Percentiles rank a stretch among this genome's conserved stretches.
Conservation (phyloP, 2,888 invertebrate genomes). For the Omphaloscelis lunosa region DNA sequence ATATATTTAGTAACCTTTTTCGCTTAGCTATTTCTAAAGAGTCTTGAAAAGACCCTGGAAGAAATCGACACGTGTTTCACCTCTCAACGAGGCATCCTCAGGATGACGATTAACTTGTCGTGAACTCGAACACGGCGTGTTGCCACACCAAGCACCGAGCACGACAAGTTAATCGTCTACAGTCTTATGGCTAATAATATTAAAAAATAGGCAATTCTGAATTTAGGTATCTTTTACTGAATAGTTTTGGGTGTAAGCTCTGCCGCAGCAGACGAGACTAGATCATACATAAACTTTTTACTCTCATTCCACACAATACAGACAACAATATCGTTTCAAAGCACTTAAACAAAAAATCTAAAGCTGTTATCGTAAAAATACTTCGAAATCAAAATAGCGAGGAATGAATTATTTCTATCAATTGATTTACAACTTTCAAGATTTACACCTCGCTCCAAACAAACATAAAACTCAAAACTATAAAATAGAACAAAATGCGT, state of each 20-base stretch:
- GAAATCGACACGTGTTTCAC: no score
- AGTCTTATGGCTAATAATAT: background rate
- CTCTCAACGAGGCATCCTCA: no score
- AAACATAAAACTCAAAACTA: constrained; percentile 58
- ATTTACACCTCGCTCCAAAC: constrained; percentile 57
- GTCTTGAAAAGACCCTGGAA: no score
- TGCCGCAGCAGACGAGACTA: background rate
- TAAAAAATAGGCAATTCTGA: background rate
- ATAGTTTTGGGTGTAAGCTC: background rate
- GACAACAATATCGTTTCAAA: constrained; percentile 36
- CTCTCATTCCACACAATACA: background rate
- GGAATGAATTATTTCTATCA: constrained; percentile 57
- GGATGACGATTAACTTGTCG: no score
- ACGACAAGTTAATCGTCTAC: no score
- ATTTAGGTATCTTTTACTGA: background rate
- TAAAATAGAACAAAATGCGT: constrained; percentile 53
- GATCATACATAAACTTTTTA: background rate
- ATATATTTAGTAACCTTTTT: no score
- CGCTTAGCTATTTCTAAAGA: no score
- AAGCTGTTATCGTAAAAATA: constrained; percentile 45
- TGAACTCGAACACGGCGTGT: no score
- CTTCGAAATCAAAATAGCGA: constrained; percentile 30
- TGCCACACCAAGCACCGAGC: no score
- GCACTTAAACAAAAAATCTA: constrained; percentile 46
- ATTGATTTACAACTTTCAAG: constrained; percentile 63